These are phyloP conservation scores for Rhipidura dahli DNA, from an alignment of 2,113 vertebrate species.

Conservation along the genomic window DNA sequence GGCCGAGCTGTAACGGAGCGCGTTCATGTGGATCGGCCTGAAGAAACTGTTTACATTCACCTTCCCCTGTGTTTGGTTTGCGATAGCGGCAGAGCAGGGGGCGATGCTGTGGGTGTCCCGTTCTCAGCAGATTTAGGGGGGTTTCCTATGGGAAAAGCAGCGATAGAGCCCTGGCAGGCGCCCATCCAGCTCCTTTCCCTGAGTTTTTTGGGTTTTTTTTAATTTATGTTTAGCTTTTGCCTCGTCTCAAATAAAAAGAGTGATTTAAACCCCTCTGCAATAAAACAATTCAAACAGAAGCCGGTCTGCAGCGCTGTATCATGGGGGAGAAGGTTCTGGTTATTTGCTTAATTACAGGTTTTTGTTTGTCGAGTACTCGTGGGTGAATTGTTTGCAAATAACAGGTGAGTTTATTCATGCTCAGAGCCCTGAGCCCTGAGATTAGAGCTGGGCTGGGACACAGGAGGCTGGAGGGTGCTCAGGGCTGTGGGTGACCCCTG, in stretches of 20 bases:
- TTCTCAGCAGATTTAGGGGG: conserved; percentile 11
- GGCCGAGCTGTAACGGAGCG: background rate
- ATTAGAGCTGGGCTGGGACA: conserved; percentile 18
- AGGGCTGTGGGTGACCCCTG: background rate
- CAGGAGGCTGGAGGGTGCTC: background rate
- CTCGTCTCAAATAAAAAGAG: conserved; percentile 21
- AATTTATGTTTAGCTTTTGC: background rate
- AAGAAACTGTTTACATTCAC: conserved; percentile 37
- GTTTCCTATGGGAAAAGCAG: conserved; percentile 41
- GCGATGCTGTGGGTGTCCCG: background rate
- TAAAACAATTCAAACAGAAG: conserved; percentile 36
- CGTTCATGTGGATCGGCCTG: background rate
- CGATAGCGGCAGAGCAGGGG: background rate
- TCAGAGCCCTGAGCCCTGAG: background rate
- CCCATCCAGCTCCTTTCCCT: background rate
- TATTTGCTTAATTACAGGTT: conserved; percentile 26
- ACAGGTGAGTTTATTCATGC: conserved; percentile 43
- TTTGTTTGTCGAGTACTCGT: conserved; percentile 41
- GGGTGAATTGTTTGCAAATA: conserved; percentile 54
- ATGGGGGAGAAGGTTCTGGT: background rate
- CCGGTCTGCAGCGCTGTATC: background rate
- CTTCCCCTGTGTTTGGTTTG: conserved; percentile 16
- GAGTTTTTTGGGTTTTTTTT: background rate
- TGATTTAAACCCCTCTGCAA: conserved; percentile 16
- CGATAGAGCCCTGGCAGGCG: background rate